A percentile compares a stretch with the other conserved stretches of the same genome.
Conservation (phyloP, 2,113 vertebrate species). For the Actenoides lindsayi region DNA sequence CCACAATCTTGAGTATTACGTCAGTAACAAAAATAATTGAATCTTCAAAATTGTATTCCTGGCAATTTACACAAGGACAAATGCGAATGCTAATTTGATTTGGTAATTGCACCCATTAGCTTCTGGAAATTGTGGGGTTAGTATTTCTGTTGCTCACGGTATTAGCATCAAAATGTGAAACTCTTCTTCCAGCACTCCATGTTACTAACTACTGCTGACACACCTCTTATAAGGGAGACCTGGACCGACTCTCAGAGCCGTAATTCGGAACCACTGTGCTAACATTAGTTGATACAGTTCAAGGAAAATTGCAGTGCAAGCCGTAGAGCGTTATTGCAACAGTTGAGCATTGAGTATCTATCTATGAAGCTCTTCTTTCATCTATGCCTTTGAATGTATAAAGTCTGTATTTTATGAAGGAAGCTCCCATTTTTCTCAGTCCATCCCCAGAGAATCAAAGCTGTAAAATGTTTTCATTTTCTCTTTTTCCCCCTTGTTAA, state of each 20-base stretch:
- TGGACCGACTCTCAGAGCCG: background rate
- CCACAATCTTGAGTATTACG: background rate
- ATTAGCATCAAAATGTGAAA: background rate
- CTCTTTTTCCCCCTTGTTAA: slow-evolving; percentile 52
- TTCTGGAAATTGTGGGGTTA: background rate
- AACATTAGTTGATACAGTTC: background rate
- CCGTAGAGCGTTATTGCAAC: background rate
- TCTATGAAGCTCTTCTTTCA: background rate
- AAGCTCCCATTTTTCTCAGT: slow-evolving; percentile 17
- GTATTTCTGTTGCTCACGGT: background rate
- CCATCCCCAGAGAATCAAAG: slow-evolving; percentile 9
- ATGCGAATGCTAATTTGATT: background rate
- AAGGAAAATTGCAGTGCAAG: background rate
- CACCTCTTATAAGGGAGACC: background rate
- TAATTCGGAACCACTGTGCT: background rate
- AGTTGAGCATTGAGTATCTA: background rate
- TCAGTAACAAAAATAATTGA: background rate
- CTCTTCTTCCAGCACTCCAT: background rate
- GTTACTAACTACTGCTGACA: background rate
- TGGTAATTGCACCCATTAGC: background rate
- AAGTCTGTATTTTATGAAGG: slow-evolving; percentile 28
- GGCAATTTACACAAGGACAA: background rate
- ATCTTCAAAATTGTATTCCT: background rate
- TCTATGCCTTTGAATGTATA: background rate
- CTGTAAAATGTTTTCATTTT: slow-evolving; percentile 44